Percentiles rank a stretch among this genome's conserved stretches.
Conservation (phyloP, 1,140 invertebrate genomes). For the Papilio machaon region DNA sequence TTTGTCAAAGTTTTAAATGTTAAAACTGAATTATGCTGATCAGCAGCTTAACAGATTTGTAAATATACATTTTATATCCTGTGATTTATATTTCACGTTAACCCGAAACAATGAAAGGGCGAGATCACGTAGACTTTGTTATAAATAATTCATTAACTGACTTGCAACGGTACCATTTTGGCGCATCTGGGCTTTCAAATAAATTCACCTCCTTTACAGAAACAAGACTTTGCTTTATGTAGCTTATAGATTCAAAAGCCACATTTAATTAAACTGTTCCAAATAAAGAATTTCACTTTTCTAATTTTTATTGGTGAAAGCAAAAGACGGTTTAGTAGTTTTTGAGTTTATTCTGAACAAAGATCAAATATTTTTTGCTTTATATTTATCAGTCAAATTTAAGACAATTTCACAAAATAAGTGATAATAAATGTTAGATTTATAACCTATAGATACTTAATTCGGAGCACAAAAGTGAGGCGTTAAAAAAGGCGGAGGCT, state of each 20-base stretch:
- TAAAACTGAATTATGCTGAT: background rate
- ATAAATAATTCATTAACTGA: conserved; percentile 14
- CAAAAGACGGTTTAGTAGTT: background rate
- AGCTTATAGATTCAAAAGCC: background rate
- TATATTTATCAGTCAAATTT: background rate
- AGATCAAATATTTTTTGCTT: no score
- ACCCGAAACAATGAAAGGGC: conserved; percentile 14
- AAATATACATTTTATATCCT: background rate
- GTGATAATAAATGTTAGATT: background rate
- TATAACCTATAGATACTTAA: no score
- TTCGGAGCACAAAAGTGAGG: no score
- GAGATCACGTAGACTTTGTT: background rate
- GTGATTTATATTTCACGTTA: conserved; percentile 3
- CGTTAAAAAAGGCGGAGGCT: no score
- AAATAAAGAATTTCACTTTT: no score
- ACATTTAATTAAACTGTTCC: background rate
- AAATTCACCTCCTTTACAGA: background rate
- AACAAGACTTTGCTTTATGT: background rate
- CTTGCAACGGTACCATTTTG: background rate
- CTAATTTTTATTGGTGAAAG: no score
- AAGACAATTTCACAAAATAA: background rate
- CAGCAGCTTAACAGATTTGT: background rate
- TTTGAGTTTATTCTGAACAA: background rate
- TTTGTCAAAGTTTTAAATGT: no score
- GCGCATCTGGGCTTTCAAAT: conserved; percentile 9